Evolutionary conservation across 1,140 invertebrate genomes (phyloP).

Genomic region (Venturia canescens): DNA sequence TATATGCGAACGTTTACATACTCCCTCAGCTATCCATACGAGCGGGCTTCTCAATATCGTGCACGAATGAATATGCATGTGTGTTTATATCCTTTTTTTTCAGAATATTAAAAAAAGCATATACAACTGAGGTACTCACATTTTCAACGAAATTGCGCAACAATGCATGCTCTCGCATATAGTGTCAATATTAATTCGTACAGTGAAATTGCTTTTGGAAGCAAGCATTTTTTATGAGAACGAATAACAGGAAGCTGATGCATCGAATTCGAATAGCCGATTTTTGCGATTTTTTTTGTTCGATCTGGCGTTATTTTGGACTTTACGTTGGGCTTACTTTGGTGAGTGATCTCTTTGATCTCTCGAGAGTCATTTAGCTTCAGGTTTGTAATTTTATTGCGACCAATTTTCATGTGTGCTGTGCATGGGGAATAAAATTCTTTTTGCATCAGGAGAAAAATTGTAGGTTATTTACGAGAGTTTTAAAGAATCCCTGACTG

Average conservation of each 20-base stretch:
- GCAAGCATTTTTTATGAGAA: neutral
- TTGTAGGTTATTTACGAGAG: too few species aligned
- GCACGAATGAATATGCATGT: conserved; percentile 1
- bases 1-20: neutral
- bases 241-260: neutral
- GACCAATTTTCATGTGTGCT: too few species aligned
- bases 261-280: neutral
- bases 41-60: neutral
- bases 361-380: too few species aligned
- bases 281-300: neutral
- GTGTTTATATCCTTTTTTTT: neutral
- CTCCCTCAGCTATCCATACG: neutral
- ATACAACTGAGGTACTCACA: neutral
- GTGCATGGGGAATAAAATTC: too few species aligned
- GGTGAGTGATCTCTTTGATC: too few species aligned
- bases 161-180: neutral
- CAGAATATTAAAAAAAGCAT: neutral
- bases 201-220: neutral
- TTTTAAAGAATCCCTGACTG: too few species aligned
- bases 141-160: neutral
- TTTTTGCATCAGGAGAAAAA: too few species aligned
- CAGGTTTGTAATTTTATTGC: too few species aligned
- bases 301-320: too few species aligned
- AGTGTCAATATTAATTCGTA: neutral
- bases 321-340: too few species aligned